These are phyloP conservation scores for Nipponia nippon DNA, from an alignment of 2,113 vertebrate genomes.

Conservation along the genomic window DNA sequence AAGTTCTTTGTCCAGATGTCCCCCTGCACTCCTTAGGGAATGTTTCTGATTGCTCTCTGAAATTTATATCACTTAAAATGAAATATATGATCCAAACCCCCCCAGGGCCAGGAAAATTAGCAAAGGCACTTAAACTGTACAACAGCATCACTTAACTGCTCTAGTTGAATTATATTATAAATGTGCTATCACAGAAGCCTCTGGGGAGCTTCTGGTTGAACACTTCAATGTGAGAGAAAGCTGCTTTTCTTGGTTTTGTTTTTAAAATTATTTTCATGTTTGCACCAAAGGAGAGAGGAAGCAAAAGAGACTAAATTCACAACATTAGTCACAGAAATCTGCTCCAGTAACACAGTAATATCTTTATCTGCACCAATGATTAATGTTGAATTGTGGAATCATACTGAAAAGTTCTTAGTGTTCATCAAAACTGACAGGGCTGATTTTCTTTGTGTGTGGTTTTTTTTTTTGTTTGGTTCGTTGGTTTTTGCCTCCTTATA, in stretches of 20 bases:
- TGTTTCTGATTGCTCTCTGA: conserved; percentile 36
- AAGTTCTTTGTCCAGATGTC: conserved; percentile 47
- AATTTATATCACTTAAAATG: conserved; percentile 45
- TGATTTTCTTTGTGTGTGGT: neutral
- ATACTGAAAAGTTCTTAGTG: neutral
- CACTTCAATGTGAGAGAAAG: neutral
- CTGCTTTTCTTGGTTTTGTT: neutral
- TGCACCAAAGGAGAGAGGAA: neutral
- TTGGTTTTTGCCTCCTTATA: neutral
- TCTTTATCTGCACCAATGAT: neutral
- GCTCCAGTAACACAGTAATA: neutral
- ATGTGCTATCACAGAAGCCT: conserved; percentile 46
- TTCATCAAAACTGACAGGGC: neutral
- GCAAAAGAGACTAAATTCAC: neutral
- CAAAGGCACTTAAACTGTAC: conserved; percentile 48
- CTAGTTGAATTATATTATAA: conserved; percentile 54
- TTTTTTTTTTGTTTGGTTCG: neutral
- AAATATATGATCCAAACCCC: conserved; percentile 32
- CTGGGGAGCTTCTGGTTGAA: conserved; percentile 46
- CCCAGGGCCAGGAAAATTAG: conserved; percentile 20
- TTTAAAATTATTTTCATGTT: neutral
- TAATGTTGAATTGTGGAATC: neutral
- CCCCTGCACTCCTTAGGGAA: neutral
- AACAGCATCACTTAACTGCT: conserved; percentile 49
- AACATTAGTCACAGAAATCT: neutral